These are phyloP conservation scores for Scaptomyza hsui DNA, from an alignment of 1,140 invertebrate genomes.

Conservation along the genomic window DNA sequence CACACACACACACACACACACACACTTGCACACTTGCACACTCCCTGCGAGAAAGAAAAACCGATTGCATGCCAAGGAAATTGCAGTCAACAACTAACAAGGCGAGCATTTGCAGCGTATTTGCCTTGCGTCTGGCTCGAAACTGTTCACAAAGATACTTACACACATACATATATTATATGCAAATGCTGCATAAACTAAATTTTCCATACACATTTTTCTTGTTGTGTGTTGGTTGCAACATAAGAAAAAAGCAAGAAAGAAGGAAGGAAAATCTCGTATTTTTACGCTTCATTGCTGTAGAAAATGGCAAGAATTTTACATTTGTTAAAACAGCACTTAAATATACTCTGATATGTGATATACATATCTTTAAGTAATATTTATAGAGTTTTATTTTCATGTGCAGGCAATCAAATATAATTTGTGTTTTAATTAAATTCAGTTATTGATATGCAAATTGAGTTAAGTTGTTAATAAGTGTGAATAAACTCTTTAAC, in stretches of 20 bases:
- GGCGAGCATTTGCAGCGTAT: conserved; percentile 62
- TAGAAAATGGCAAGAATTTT: conserved; percentile 57
- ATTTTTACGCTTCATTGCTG: conserved; percentile 80
- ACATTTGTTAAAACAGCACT: not conserved
- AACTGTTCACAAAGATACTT: conserved; percentile 44
- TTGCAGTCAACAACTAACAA: conserved; percentile 81
- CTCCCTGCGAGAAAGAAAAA: conserved; percentile 51
- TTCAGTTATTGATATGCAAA: not conserved
- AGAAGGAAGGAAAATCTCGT: conserved; percentile 54
- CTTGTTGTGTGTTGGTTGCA: conserved; percentile 44
- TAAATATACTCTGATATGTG: conserved; percentile 6
- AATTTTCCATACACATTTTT: conserved; percentile 61
- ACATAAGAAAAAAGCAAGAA: conserved; percentile 50
- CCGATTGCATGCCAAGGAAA: conserved; percentile 67
- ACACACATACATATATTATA: conserved; percentile 48
- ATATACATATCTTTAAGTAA: not conserved
- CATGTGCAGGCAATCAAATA: not conserved
- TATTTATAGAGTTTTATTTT: not conserved
- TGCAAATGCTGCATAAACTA: conserved; percentile 82
- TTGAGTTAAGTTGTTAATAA: not conserved
- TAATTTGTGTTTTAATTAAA: not conserved
- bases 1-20: conserved; percentile 14
- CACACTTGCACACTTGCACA: conserved; percentile 16
- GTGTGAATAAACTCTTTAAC: too few species aligned
- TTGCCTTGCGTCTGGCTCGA: conserved; percentile 67